Conservation (phyloP, 1,140 invertebrate species). For the Danaus plexippus region DNA sequence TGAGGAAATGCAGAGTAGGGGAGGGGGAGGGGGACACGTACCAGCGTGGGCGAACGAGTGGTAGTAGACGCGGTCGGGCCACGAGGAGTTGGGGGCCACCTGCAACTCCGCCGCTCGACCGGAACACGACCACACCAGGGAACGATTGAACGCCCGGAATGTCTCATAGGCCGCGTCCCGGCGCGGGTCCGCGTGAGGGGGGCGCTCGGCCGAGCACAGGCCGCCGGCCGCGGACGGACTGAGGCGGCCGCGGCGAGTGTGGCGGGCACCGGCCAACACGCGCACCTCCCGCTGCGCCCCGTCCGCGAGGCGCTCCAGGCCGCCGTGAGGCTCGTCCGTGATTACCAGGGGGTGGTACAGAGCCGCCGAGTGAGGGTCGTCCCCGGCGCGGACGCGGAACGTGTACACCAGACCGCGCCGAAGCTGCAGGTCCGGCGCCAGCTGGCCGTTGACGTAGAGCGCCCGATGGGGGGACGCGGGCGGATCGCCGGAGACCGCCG, state of each 20-base stretch:
- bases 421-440: conserved; percentile 90
- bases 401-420: conserved; percentile 88
- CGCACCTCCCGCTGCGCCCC: conserved; percentile 80
- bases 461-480: conserved; percentile 75
- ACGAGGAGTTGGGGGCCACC: conserved; percentile 90
- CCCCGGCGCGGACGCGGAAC: conserved; percentile 85
- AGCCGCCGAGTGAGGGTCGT: conserved; percentile 89
- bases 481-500: conserved; percentile 74
- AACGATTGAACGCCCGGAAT: conserved; percentile 88
- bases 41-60: conserved; percentile 89
- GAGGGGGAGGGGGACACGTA: conserved; percentile 1
- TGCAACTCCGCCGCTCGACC: conserved; percentile 81
- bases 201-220: conserved; percentile 81
- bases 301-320: conserved; percentile 82
- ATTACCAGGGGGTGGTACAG: conserved; percentile 95
- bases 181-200: conserved; percentile 77
- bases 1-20: background rate
- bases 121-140: conserved; percentile 78
- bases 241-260: conserved; percentile 83
- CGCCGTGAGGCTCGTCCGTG: conserved; percentile 88
- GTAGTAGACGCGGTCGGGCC: conserved; percentile 95
- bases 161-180: conserved; percentile 80
- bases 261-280: conserved; percentile 89
- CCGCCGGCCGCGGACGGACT: conserved; percentile 84
- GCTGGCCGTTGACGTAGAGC: conserved; percentile 91